These are phyloP conservation scores for Drosophila nigromelanica DNA, from an alignment of 1,140 invertebrate species.

Conservation along the genomic window DNA sequence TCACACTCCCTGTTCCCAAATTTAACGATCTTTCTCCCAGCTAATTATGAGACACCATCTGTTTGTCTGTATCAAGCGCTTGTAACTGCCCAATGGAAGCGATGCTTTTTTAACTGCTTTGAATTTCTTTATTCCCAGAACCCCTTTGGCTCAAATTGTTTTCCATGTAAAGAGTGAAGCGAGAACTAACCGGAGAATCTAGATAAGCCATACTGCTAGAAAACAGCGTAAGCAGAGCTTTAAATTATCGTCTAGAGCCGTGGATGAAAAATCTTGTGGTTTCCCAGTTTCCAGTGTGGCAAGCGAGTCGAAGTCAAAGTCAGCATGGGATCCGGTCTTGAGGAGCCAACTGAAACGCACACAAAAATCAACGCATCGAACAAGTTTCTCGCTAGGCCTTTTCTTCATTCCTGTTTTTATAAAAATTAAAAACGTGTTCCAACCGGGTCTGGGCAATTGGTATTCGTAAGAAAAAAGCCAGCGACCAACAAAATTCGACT, in stretches of 20 bases:
- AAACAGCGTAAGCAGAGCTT: conserved; percentile 37
- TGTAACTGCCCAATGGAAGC: conserved; percentile 34
- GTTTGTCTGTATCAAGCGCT: conserved; percentile 15
- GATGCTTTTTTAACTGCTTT: conserved; percentile 64
- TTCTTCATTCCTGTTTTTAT: conserved; percentile 44
- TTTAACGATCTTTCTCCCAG: conserved; percentile 76
- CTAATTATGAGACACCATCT: conserved; percentile 67
- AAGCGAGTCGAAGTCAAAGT: neutral
- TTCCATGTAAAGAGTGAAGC: conserved; percentile 49
- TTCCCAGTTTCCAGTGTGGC: conserved; percentile 26
- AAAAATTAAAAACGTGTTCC: conserved; percentile 70
- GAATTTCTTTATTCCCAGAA: conserved; percentile 79
- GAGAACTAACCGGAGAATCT: conserved; percentile 29
- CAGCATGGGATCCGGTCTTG: conserved; percentile 9
- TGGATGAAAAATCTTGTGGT: conserved; percentile 38
- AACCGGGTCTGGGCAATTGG: conserved; percentile 18
- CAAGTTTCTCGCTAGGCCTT: conserved; percentile 57
- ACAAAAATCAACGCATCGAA: conserved; percentile 26
- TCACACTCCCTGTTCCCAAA: conserved; percentile 13
- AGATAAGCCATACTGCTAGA: conserved; percentile 16
- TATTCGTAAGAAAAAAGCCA: conserved; percentile 59
- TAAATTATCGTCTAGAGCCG: conserved; percentile 18
- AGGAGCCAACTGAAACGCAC: conserved; percentile 18
- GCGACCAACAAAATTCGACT: conserved; percentile 50
- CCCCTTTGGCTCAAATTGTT: conserved; percentile 55